Evolutionary conservation across 2,797 vertebrate species (phyloP), one percentile per base, ranked within the genome.

Genomic region (Arnoldichthys spilopterus): DNA sequence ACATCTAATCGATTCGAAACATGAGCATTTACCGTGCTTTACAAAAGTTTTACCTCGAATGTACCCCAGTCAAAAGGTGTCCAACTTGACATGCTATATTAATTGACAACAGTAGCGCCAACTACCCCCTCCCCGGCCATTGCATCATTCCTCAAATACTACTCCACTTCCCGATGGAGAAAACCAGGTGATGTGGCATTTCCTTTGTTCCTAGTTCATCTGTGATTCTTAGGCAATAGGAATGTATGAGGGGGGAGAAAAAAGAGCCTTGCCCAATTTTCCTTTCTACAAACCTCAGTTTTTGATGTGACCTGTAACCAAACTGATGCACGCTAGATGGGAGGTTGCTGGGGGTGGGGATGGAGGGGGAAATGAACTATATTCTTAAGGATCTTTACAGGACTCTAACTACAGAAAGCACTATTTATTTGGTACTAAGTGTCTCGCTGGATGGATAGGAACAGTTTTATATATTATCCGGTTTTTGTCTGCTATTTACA

Each of bases 391-490:
- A 94, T 95, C 94, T 91, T 78, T 94, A 95, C 93, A 96, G 89
- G 85, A 93, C 93, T 94, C 92, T 92, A 95, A 91, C 93, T 93
- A 93, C 93, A 94, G 92, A 95, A 84, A 96, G 94, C 91, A 87
- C 96, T 95, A 91, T 88, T 92, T 89, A 96, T 97, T 97, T 97
- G 96, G 96, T 97, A 94, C 96, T 96, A 96, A 93, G 92, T 95
- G 93, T 95, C 93, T 92, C 91, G 92, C 94, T 95, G 95, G 95
- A 96, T 96, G 96, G 94, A 95, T 92, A 95, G 93, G 94, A 95
- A 95, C 92, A 93, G 95, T 93, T 93, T 97, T 98, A 98, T 98
- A 98, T 98, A 98, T 98, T 98, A 98, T 98, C 96, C 95, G 85
- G 96, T 95, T 97, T 81, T 95, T 90, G 97, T 97, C 91, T 97